Conservation (phyloP, 2,797 vertebrate genomes). For the Acrocephalus scirpaceus region DNA sequence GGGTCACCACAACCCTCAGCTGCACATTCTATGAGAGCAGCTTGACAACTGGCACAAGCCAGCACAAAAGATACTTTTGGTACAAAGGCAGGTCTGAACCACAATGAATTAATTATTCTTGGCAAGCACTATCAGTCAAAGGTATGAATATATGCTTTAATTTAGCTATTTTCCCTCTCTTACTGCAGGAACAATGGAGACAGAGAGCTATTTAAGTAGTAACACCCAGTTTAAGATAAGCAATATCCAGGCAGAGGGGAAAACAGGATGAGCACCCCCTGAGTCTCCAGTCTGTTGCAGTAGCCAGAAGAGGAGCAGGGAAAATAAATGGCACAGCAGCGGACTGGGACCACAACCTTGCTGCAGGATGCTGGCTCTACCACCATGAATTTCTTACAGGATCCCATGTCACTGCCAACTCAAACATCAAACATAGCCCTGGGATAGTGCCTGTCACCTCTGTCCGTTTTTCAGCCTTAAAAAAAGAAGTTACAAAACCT, state of each 20-base stretch:
- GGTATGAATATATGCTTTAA: neutral
- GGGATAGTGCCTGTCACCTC: neutral
- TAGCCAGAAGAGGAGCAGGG: neutral
- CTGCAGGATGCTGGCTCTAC: neutral
- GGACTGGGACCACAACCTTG: neutral
- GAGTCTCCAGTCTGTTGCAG: neutral
- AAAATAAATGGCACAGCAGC: neutral
- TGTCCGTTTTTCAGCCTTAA: neutral
- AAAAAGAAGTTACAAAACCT: neutral
- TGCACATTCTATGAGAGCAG: neutral
- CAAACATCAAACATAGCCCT: neutral
- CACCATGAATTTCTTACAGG: neutral
- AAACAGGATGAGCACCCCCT: neutral
- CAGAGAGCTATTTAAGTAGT: neutral
- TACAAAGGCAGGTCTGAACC: neutral
- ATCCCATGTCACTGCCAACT: neutral
- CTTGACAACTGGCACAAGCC: neutral
- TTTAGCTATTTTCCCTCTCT: neutral
- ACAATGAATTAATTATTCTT: neutral
- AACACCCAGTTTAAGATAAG: neutral
- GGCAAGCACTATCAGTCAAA: neutral
- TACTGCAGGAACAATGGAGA: neutral
- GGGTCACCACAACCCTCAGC: neutral
- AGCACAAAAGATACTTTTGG: neutral
- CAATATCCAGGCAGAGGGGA: neutral